Evolutionary conservation across 2,113 vertebrate species (phyloP).

Genomic region (Stegastes partitus): DNA sequence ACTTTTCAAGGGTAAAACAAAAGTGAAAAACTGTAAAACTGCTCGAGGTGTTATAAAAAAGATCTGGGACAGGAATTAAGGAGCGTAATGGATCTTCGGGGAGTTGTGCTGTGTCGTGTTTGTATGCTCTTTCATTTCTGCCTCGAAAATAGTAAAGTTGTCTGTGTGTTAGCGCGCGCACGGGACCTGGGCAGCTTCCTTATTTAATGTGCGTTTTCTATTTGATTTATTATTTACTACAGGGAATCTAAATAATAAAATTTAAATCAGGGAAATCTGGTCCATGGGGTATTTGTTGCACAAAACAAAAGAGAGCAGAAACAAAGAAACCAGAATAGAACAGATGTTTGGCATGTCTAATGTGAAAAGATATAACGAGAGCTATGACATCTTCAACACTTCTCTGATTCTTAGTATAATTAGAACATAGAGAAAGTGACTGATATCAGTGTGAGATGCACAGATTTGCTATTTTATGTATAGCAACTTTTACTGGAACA

Average conservation of each 20-base stretch:
- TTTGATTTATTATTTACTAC: constrained; percentile 15
- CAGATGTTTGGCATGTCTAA: background rate
- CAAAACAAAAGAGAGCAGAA: constrained; percentile 5
- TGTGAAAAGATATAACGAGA: background rate
- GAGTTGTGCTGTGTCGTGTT: background rate
- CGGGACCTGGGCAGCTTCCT: background rate
- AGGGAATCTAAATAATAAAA: constrained; percentile 15
- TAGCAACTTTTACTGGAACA: too few relatives aligned
- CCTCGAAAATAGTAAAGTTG: background rate
- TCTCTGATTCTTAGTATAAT: background rate
- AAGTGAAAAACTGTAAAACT: constrained; percentile 17
- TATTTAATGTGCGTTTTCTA: background rate
- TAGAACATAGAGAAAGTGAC: background rate
- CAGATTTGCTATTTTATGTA: background rate
- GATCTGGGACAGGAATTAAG: constrained; percentile 40
- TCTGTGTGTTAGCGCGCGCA: background rate
- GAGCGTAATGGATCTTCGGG: constrained; percentile 32
- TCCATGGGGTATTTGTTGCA: background rate
- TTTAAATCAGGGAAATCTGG: background rate
- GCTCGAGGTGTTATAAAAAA: constrained; percentile 8
- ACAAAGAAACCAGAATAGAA: background rate
- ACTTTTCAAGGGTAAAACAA: constrained; percentile 41
- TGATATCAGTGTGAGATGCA: background rate
- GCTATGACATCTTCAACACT: background rate
- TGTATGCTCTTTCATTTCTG: background rate